Conservation (phyloP, 2,888 invertebrate species). For the Argyresthia albistria region DNA sequence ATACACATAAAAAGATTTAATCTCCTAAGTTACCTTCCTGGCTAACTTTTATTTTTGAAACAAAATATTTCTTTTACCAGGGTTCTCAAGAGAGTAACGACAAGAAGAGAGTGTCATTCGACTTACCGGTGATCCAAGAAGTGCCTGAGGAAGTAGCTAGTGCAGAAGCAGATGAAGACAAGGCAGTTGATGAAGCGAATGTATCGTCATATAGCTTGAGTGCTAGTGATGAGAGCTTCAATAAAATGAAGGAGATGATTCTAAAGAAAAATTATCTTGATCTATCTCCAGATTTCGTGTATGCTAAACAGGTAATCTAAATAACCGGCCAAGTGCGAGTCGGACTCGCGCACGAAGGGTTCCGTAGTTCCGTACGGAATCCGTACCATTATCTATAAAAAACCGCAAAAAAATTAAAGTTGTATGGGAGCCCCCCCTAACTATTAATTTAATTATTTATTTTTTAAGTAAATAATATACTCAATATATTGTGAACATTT, state of each 20-base stretch:
- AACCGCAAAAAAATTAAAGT: too few relatives aligned
- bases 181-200: conserved; percentile 19
- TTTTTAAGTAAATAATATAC: too few relatives aligned
- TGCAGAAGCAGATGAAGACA: conserved; percentile 10
- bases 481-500: too few relatives aligned
- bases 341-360: too few relatives aligned
- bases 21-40: too few relatives aligned
- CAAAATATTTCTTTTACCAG: background rate
- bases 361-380: too few relatives aligned
- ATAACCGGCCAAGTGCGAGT: too few relatives aligned
- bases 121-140: conserved; percentile 23
- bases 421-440: too few relatives aligned
- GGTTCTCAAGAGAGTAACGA: conserved; percentile 21
- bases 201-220: conserved; percentile 18
- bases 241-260: conserved; percentile 40
- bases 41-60: too few relatives aligned
- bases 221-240: conserved; percentile 31
- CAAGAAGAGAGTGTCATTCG: conserved; percentile 34
- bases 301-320: conserved; percentile 22
- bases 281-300: conserved; percentile 49
- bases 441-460: too few relatives aligned
- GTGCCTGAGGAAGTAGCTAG: conserved; percentile 10
- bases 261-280: conserved; percentile 47
- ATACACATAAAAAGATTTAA: too few relatives aligned
- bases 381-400: too few relatives aligned